phyloP scores from a whole-genome alignment of 1,140 invertebrate genomes.

The Bombus soroeensis region DNA sequence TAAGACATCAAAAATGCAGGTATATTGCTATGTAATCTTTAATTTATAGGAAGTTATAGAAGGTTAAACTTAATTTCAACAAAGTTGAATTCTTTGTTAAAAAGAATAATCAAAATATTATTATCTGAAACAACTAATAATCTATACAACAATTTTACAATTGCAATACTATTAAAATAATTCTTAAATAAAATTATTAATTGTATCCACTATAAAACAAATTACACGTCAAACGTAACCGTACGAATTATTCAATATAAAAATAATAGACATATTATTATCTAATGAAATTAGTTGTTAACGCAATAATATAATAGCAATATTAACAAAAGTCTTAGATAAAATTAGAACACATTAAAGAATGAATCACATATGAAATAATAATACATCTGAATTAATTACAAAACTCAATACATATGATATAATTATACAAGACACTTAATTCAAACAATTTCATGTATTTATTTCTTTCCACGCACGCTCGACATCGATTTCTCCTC shows the following conservation, averaged over 20 bases:
- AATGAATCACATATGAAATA: too few relatives aligned
- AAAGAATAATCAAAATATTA: not conserved
- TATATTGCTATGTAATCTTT: not conserved
- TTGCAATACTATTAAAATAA: not conserved
- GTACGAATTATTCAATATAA: not conserved
- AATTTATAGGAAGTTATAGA: not conserved
- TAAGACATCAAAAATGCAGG: not conserved
- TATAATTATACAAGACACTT: too few relatives aligned
- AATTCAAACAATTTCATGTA: too few relatives aligned
- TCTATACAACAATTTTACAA: not conserved
- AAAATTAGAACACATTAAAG: too few relatives aligned
- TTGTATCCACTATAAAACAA: not conserved
- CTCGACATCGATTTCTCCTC: not conserved
- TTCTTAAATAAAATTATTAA: not conserved
- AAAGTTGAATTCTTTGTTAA: too few relatives aligned
- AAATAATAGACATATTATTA: not conserved
- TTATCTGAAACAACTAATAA: not conserved
- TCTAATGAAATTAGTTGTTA: not conserved
- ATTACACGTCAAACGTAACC: too few relatives aligned
- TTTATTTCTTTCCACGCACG: not conserved
- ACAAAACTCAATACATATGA: too few relatives aligned
- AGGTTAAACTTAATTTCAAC: too few relatives aligned
- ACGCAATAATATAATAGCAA: not conserved
- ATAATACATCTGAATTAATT: too few relatives aligned
- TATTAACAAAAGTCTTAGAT: too few relatives aligned